Evolutionary conservation across 2,888 invertebrate species (phyloP).

Genomic region (Tanytarsus gracilentus): DNA sequence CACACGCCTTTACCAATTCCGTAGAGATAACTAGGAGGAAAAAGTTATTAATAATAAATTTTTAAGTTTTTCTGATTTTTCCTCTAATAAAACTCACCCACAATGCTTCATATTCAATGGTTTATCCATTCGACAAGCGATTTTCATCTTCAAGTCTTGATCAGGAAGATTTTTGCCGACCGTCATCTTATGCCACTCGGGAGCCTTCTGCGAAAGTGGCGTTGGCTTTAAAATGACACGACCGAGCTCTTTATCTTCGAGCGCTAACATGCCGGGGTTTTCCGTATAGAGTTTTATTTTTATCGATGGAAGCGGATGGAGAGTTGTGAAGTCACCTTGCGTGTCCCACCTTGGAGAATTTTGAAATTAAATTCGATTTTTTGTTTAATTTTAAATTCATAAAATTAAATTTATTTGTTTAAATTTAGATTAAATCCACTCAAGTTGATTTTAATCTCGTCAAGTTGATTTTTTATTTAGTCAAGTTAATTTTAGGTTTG

Average conservation of each 20-base stretch:
- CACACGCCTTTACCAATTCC: constrained; percentile 95
- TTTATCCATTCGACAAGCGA: constrained; percentile 97
- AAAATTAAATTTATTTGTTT: too few species aligned
- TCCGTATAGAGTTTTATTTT: constrained; percentile 98
- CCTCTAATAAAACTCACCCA: constrained; percentile 52
- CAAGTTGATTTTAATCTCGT: background rate
- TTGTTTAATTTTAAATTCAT: too few species aligned
- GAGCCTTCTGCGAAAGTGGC: constrained; percentile 78
- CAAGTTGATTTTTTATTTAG: background rate
- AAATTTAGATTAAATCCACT: background rate
- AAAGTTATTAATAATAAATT: background rate
- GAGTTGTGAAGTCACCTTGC: constrained; percentile 98
- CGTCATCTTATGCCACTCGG: constrained; percentile 98
- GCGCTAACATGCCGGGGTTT: constrained; percentile 92
- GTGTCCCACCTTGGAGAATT: constrained; percentile 99
- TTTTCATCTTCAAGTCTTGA: constrained; percentile 92
- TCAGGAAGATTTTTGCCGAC: constrained; percentile 91
- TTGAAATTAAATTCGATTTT: too few species aligned
- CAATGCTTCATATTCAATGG: constrained; percentile 99
- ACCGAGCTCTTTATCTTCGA: constrained; percentile 97
- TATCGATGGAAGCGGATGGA: constrained; percentile 91
- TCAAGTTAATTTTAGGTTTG: background rate
- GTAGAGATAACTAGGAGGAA: constrained; percentile 59
- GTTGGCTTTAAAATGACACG: constrained; percentile 84
- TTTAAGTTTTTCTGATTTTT: background rate